phyloP scores from a whole-genome alignment of 1,140 invertebrate species.

The Apolygus lucorum region DNA sequence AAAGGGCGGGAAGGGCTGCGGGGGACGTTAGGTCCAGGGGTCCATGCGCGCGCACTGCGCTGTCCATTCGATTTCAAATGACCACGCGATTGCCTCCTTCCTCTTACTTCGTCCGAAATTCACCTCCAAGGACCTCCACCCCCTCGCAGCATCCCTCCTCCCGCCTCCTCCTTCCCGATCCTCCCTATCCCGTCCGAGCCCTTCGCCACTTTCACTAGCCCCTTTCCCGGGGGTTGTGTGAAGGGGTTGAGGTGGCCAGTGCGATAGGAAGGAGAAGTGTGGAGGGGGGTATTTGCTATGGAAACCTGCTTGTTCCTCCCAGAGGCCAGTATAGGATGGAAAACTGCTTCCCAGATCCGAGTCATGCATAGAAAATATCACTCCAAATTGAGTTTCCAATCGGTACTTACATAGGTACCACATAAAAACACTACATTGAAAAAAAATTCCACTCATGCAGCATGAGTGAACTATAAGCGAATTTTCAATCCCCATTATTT shows the following conservation, averaged over 20 bases:
- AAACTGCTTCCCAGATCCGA: too few relatives aligned
- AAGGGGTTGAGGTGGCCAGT: not conserved
- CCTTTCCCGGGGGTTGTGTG: not conserved
- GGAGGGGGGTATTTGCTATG: slow-evolving; percentile 6
- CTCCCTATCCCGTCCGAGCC: not conserved
- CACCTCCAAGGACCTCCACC: slow-evolving; percentile 6
- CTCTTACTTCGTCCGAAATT: slow-evolving; percentile 16
- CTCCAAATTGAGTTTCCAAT: too few relatives aligned
- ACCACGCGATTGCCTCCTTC: slow-evolving; percentile 16
- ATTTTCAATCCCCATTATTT: too few relatives aligned
- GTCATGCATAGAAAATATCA: too few relatives aligned
- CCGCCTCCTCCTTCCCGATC: not conserved
- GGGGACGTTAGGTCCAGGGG: not conserved
- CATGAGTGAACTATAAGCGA: too few relatives aligned
- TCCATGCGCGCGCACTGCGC: slow-evolving; percentile 1
- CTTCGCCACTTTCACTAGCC: not conserved
- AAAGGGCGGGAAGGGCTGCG: not conserved
- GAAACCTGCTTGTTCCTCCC: slow-evolving; percentile 12
- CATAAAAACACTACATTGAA: too few relatives aligned
- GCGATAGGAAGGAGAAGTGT: not conserved
- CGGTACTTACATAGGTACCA: too few relatives aligned
- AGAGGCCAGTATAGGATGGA: too few relatives aligned
- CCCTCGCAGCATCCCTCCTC: not conserved
- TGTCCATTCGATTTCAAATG: slow-evolving; percentile 15
- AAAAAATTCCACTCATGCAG: too few relatives aligned